Percentiles rank a stretch among this genome's conserved stretches.
phyloP scores from a whole-genome alignment of 2,888 invertebrate genomes.

The Eilema caniola region DNA sequence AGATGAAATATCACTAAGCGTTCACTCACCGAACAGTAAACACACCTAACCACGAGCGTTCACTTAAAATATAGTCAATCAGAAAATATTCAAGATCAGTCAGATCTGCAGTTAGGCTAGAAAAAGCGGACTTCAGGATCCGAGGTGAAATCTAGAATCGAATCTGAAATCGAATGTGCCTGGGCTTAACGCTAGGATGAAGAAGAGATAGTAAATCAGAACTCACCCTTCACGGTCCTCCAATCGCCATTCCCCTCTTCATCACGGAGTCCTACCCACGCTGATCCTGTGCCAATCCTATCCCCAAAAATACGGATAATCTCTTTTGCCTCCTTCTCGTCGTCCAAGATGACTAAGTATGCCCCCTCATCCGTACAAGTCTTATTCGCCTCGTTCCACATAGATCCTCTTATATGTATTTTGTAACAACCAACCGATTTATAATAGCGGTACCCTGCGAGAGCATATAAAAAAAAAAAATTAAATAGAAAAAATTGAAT shows the following conservation, averaged over 20 bases:
- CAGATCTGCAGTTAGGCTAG: no score
- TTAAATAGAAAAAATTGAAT: no score
- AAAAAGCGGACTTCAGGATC: no score
- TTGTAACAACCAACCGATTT: not conserved
- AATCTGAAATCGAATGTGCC: no score
- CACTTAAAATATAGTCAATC: no score
- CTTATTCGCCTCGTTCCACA: not conserved
- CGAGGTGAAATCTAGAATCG: no score
- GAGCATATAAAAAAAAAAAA: no score
- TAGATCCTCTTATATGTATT: not conserved
- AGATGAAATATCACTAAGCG: no score
- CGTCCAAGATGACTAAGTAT: not conserved
- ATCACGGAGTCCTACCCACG: not conserved
- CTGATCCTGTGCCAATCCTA: not conserved
- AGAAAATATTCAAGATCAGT: no score
- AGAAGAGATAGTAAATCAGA: not conserved
- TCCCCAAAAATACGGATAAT: not conserved
- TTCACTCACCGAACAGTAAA: no score
- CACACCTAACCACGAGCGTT: no score
- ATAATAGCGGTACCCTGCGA: constrained; percentile 10
- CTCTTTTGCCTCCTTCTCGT: not conserved
- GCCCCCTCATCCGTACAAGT: not conserved
- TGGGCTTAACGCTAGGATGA: no score
- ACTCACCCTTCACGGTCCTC: constrained; percentile 5
- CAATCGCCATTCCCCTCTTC: not conserved